Percentiles rank a stretch among this genome's conserved stretches.
phyloP scores from a whole-genome alignment of 2,888 invertebrate species.

The Monopis laevigella region DNA sequence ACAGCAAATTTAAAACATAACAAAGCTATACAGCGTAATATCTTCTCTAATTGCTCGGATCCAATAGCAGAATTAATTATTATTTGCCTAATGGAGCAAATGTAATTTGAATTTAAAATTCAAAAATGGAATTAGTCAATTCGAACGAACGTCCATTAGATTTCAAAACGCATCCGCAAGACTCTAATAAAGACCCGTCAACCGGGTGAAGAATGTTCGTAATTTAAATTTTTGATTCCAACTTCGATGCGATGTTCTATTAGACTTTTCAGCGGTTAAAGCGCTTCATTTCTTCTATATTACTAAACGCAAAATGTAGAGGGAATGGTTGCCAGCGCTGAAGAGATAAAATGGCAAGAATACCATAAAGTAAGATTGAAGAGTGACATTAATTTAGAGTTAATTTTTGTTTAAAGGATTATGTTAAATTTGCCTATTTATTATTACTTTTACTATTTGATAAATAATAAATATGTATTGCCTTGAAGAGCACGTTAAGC shows the following conservation, averaged over 20 bases:
- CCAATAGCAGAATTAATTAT: too few relatives aligned
- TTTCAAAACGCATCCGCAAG: conserved; percentile 12
- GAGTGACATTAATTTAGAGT: conserved; percentile 36
- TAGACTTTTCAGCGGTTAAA: conserved; percentile 22
- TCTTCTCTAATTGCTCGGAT: too few relatives aligned
- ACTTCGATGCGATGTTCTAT: conserved; percentile 28
- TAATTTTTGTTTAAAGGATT: too few relatives aligned
- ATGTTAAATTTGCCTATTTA: too few relatives aligned
- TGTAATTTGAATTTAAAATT: neutral
- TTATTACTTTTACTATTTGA: too few relatives aligned
- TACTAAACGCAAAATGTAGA: conserved; percentile 35
- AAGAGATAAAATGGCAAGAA: conserved; percentile 28
- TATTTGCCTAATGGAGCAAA: too few relatives aligned
- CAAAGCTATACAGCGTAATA: too few relatives aligned
- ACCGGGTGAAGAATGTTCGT: conserved; percentile 43
- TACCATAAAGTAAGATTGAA: conserved; percentile 37
- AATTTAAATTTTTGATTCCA: conserved; percentile 59
- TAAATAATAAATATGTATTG: too few relatives aligned
- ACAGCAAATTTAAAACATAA: too few relatives aligned
- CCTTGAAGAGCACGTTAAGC: too few relatives aligned
- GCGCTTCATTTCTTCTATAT: conserved; percentile 40
- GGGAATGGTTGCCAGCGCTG: conserved; percentile 27
- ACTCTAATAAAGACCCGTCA: conserved; percentile 27
- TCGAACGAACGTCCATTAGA: conserved; percentile 6
- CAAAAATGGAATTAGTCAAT: conserved; percentile 8